These are phyloP conservation scores for Drosophila cognata DNA, from an alignment of 2,888 invertebrate species.

Conservation along the genomic window DNA sequence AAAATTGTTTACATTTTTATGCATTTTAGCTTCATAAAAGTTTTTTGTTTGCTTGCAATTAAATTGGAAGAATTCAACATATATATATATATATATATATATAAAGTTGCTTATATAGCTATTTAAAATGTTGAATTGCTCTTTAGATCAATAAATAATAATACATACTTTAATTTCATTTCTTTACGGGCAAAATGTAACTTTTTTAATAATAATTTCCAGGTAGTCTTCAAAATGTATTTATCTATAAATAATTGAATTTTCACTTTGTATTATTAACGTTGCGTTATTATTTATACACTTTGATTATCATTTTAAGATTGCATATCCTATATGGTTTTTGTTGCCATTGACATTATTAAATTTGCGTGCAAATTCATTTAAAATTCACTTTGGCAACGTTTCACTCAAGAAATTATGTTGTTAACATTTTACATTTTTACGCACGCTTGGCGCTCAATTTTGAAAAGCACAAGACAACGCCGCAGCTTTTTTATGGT, in stretches of 20 bases:
- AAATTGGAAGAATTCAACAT: slow-evolving; percentile 1
- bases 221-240: not conserved
- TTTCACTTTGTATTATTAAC: not conserved
- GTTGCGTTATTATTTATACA: not conserved
- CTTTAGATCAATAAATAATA: not conserved
- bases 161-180: slow-evolving; percentile 28
- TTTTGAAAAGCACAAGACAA: not conserved
- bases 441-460: slow-evolving; percentile 38
- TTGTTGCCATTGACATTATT: not conserved
- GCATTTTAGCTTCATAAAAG: slow-evolving; percentile 55
- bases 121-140: not conserved
- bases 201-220: not conserved
- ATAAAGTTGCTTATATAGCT: not conserved
- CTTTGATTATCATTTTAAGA: not conserved
- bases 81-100: slow-evolving; percentile 1
- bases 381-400: slow-evolving; percentile 28
- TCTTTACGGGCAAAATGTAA: not conserved
- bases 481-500: not conserved
- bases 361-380: slow-evolving; percentile 5
- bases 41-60: slow-evolving; percentile 26
- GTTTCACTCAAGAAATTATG: slow-evolving; percentile 5
- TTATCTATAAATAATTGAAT: not conserved
- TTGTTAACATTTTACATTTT: slow-evolving; percentile 21
- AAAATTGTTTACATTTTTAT: slow-evolving; percentile 52
- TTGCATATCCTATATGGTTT: not conserved